Base-by-base conservation (phyloP, 2,797 vertebrate species). In the Margarornis squamiger region DNA sequence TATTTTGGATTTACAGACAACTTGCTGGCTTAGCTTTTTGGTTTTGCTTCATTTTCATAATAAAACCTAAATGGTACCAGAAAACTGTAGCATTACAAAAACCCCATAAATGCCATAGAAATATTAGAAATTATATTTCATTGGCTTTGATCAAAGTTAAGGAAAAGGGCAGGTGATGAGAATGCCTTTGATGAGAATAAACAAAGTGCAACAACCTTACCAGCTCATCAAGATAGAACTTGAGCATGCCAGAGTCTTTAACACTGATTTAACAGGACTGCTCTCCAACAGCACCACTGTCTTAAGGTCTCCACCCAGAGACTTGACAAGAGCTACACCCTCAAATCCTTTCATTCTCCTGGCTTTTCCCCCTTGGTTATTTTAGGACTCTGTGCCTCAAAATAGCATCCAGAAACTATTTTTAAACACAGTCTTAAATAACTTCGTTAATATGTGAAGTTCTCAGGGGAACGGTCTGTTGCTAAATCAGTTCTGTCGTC, bases 71-170 rank as follows among this genome's bases (percentile, higher is more conserved):
- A 41, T 5, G 9, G 26, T 58, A 61, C n/a, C 54, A 75, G 22
- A 52, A 71, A 72, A 52, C 10, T 23, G 10, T 24, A 86, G 45
- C 10, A 16, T 17, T 22, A 41, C 12, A 30, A 70, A 59, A 55
- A 3, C 0, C 6, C 15, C 46, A 1, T 41, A 59, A 16, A 10
- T 63, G 2, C 9, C 4, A 9, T 10, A n/a, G n/a, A n/a, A n/a
- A n/a, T n/a, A n/a, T n/a, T n/a, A n/a, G n/a, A n/a, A n/a, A n/a
- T n/a, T n/a, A n/a, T n/a, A n/a, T 41, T 51, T 52, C 7, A 17
- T 5, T 65, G 3, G 21, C 29, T 83, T 83, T 77, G n/a, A 52
- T n/a, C 14, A 39, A 72, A 57, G 16, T 39, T 83, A 65, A 62
- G 32, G 39, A 41, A 57, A 70, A 38, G 32, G 48, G 22, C 27